These are phyloP conservation scores for Barnardius zonarius DNA, from an alignment of 2,113 vertebrate species.

Conservation along the genomic window DNA sequence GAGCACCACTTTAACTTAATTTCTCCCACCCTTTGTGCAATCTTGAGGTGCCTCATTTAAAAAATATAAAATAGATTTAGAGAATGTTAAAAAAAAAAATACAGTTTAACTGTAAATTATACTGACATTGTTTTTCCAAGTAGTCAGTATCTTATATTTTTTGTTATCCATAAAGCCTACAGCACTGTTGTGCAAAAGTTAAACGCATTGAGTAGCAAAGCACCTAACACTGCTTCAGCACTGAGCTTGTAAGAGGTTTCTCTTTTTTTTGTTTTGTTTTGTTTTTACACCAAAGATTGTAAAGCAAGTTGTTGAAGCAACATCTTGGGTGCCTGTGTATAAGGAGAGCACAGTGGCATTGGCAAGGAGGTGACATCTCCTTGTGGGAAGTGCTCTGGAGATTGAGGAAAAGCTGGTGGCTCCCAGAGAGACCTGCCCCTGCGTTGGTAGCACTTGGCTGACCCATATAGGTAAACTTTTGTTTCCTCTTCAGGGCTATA, in stretches of 20 bases:
- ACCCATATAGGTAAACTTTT: too few species aligned
- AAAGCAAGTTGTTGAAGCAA: neutral
- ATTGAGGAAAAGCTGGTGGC: neutral
- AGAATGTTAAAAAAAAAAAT: neutral
- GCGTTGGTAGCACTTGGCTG: neutral
- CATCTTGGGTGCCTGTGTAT: too few species aligned
- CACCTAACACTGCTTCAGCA: neutral
- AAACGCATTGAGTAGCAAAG: neutral
- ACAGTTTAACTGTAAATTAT: neutral
- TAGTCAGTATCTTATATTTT: too few species aligned
- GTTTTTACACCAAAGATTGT: neutral
- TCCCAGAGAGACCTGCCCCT: neutral
- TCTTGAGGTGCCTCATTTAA: too few species aligned
- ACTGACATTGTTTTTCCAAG: neutral
- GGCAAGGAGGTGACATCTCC: neutral
- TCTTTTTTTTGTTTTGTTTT: too few species aligned
- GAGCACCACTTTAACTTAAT: neutral
- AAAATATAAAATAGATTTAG: neutral
- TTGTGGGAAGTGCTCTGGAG: neutral
- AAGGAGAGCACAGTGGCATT: fast-evolving
- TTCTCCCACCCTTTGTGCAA: neutral
- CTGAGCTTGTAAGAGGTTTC: neutral
- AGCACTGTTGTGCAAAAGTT: too few species aligned
- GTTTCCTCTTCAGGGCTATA: neutral
- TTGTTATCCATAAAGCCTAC: neutral